Conservation (phyloP, 2,888 invertebrate genomes). For the Ellobium chinense region DNA sequence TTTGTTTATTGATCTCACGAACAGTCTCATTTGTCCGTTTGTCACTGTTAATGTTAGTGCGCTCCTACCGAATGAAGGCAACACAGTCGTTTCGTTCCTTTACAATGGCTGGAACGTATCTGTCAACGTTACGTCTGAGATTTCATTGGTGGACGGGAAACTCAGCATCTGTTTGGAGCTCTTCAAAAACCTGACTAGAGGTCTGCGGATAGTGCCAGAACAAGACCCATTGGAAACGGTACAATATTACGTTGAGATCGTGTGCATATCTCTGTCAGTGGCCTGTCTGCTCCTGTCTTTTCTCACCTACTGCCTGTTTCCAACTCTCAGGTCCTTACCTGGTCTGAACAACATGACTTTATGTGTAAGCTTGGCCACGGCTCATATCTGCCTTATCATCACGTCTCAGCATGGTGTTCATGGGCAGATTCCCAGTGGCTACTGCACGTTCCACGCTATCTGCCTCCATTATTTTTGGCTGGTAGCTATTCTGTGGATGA, state of each 20-base stretch:
- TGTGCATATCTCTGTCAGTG: slow-evolving; percentile 45
- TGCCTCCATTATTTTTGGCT: slow-evolving; percentile 52
- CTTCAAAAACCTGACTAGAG: slow-evolving; percentile 3
- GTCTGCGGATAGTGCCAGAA: not conserved
- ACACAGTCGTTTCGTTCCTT: not conserved
- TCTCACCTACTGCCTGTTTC: slow-evolving; percentile 49
- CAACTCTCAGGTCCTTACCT: slow-evolving; percentile 50
- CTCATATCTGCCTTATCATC: slow-evolving; percentile 42
- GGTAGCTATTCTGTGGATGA: slow-evolving; percentile 53
- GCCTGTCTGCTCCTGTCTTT: slow-evolving; percentile 49
- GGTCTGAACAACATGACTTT: slow-evolving; percentile 54
- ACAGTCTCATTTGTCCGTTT: slow-evolving; percentile 20
- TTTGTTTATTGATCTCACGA: slow-evolving; percentile 29
- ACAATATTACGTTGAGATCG: slow-evolving; percentile 14
- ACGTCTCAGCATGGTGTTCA: not conserved
- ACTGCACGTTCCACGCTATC: slow-evolving; percentile 19
- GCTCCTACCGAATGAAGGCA: not conserved
- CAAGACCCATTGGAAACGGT: not conserved
- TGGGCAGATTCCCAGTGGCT: not conserved
- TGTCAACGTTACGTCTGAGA: not conserved
- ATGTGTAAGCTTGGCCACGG: slow-evolving; percentile 38
- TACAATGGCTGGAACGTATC: not conserved
- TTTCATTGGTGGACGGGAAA: not conserved
- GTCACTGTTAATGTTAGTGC: slow-evolving; percentile 11
- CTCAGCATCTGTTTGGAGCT: not conserved